A percentile compares a stretch with the other conserved stretches of the same genome.
These are phyloP conservation scores for Crocallis elinguaria DNA, from an alignment of 2,888 invertebrate genomes.

Conservation along the genomic window DNA sequence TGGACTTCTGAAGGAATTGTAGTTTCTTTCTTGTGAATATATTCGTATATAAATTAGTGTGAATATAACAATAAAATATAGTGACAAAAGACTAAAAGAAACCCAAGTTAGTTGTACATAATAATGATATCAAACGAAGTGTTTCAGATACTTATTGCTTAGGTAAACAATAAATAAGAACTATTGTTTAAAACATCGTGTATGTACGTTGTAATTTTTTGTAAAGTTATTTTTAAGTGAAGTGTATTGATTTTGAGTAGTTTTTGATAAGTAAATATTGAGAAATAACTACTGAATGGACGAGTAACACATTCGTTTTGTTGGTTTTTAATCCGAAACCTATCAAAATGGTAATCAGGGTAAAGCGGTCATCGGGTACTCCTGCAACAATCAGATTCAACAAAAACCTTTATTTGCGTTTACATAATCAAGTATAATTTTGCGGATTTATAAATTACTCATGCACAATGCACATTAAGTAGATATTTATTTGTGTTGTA, in stretches of 20 bases:
- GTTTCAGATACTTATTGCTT: constrained; percentile 57
- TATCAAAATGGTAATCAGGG: constrained; percentile 76
- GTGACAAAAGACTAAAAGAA: constrained; percentile 69
- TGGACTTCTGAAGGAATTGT: constrained; percentile 53
- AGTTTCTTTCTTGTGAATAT: constrained; percentile 62
- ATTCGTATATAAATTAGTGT: constrained; percentile 58
- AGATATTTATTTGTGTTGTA: background rate
- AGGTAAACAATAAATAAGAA: constrained; percentile 45
- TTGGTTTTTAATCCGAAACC: constrained; percentile 36
- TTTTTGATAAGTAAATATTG: constrained; percentile 83
- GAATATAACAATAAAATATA: constrained; percentile 81
- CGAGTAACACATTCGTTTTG: constrained; percentile 56
- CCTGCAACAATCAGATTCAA: constrained; percentile 36
- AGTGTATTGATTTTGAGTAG: constrained; percentile 76
- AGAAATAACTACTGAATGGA: constrained; percentile 68
- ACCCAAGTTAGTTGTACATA: constrained; percentile 67
- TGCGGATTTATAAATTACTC: background rate
- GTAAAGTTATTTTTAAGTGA: constrained; percentile 77
- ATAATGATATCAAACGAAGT: constrained; percentile 60
- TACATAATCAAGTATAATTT: background rate
- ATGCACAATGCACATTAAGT: background rate
- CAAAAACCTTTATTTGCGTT: background rate
- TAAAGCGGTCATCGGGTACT: constrained; percentile 56
- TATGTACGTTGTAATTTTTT: constrained; percentile 78
- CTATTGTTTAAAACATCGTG: constrained; percentile 57